phyloP scores from a whole-genome alignment of 2,888 invertebrate genomes.

The Malthinus flaveolus region DNA sequence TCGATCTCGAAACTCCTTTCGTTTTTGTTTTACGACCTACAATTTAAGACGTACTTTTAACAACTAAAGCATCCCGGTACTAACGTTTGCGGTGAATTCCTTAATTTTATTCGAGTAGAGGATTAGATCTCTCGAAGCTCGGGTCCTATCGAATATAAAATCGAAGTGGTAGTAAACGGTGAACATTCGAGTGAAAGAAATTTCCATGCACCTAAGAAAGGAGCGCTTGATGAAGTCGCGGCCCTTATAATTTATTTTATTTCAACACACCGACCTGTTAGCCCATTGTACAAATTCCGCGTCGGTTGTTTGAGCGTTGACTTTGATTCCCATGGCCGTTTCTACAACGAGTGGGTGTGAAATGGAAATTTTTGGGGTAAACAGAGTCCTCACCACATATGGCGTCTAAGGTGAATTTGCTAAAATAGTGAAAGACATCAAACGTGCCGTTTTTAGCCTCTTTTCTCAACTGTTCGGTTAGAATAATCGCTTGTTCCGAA shows the following conservation, averaged over 20 bases:
- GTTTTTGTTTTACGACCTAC: conserved; percentile 8
- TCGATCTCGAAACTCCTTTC: not conserved
- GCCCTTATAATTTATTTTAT: no score
- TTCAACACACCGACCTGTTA: not conserved
- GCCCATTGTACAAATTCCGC: conserved; percentile 1
- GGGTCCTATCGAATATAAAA: conserved; percentile 5
- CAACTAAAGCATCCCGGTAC: not conserved
- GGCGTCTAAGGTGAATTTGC: conserved; percentile 64
- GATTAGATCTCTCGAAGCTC: not conserved
- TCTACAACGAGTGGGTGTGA: not conserved
- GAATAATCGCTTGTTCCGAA: conserved; percentile 59
- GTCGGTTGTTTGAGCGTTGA: not conserved
- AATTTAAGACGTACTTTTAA: not conserved
- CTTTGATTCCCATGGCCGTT: not conserved
- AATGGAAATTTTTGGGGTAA: conserved; percentile 1
- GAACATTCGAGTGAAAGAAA: conserved; percentile 3
- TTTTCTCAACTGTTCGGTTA: conserved; percentile 55
- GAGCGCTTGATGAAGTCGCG: no score
- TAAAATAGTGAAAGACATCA: conserved; percentile 59
- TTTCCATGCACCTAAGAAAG: not conserved
- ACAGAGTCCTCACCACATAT: conserved; percentile 62
- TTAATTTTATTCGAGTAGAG: not conserved
- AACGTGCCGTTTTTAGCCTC: conserved; percentile 52
- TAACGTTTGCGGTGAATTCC: not conserved
- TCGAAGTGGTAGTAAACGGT: conserved; percentile 3